Base-by-base conservation (phyloP, 2,113 vertebrate genomes). In the Puffinus mauretanicus region DNA sequence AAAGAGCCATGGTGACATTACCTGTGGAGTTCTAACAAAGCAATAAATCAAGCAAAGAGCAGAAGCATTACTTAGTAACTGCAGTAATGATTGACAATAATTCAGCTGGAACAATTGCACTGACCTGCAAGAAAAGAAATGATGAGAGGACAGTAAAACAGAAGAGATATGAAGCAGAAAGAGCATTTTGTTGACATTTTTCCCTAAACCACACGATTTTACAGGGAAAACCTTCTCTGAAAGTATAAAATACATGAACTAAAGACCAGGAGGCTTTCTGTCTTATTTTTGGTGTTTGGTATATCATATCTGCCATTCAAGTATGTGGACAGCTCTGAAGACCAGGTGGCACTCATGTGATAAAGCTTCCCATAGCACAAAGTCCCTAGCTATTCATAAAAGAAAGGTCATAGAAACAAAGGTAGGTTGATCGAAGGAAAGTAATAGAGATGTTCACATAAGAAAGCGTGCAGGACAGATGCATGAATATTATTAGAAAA, bases 401-500 rank as follows among this genome's bases (percentile, higher is more conserved):
- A 55, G 25, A 69, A 95, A 96, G 67, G 85, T 71, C 80, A 78
- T 42, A 40, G 62, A 87, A 94, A 42, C 4, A 61, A 84, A 82
- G 52, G 55, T 58, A 93, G 67, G 16, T 47, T 78, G 85, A 94
- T 14, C 54, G 96, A 92, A 75, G 73, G 66, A 80, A 92, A 92
- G 69, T 82, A 94, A 89, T 60, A 93, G 73, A 88, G 81, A 94
- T 85, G 64, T 95, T 86, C 46, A 44, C 52, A n/a, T 80, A 81
- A 73, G 57, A 85, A 89, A 54, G 17, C 51, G 61, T 92, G 86
- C 75, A 60, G 46, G 86, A 81, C 49, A 82, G 92, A 97, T 94
- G 82, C 64, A 71, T 44, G 83, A 64, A 54, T 93, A 92, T 94
- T 94, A 95, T 95, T 95, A 94, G 61, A 94, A 88, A 91, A 94